These are phyloP conservation scores for Epicauta chinensis DNA, from an alignment of 1,140 invertebrate species.

Conservation along the genomic window DNA sequence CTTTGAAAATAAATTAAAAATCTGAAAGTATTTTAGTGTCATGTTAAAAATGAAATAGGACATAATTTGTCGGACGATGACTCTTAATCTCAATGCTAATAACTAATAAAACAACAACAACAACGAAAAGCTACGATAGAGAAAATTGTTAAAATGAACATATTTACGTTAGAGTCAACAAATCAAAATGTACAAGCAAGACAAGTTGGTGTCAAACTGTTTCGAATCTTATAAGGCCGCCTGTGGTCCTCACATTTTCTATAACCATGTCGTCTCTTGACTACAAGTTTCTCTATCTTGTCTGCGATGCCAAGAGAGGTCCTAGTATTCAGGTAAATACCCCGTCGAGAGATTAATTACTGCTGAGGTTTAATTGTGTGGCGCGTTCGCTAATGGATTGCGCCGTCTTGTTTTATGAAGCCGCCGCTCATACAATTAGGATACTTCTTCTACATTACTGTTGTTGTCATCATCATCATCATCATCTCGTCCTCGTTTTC, in stretches of 20 bases:
- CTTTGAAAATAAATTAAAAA: too few relatives aligned
- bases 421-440: not conserved
- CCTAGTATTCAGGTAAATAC: not conserved
- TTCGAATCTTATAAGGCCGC: too few relatives aligned
- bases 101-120: too few relatives aligned
- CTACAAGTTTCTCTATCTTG: not conserved
- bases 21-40: not conserved
- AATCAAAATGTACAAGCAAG: constrained; percentile 13
- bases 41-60: not conserved
- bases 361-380: constrained; percentile 24
- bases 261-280: too few relatives aligned
- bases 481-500: too few relatives aligned
- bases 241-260: constrained; percentile 9
- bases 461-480: too few relatives aligned
- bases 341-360: constrained; percentile 26
- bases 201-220: not conserved
- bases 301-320: too few relatives aligned
- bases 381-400: constrained; percentile 25
- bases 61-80: constrained; percentile 12
- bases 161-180: constrained; percentile 10
- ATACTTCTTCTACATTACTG: too few relatives aligned
- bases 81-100: constrained; percentile 3
- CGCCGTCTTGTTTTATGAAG: constrained; percentile 42
- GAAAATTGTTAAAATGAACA: constrained; percentile 10
- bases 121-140: too few relatives aligned